Evolutionary conservation across 2,888 invertebrate genomes (phyloP), one percentile per base, ranked within the genome.

Genomic region (Drosophila mettleri): DNA sequence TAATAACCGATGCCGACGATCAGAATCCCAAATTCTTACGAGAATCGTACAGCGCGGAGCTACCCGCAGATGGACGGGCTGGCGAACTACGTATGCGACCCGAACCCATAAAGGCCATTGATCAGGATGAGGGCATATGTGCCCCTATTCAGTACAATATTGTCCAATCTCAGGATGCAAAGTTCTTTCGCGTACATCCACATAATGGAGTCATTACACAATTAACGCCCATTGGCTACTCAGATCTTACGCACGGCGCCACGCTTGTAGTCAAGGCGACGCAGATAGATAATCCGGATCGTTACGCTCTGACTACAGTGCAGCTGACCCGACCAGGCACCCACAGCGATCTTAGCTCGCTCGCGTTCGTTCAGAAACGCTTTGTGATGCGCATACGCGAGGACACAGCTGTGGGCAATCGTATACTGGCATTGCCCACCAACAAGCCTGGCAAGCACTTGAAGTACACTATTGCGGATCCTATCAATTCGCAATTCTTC

Each of bases 1-100:
- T 95, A 70, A 95, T 98, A 43, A 94, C 97, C 22, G 98, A 98
- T 91, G 97, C 97, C 0, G 98, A 98, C 88, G 98, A 98, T 92
- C 97, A 98, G 93, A 98, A 98, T 93, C 98, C 98, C 0, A 94
- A 94, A 83, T 98, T 97, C 90, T 89, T 94, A 9, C 94, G 95
- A 69, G 96, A 97, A 46, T 94, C 96, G 70, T 97, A 96, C 89
- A 94, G 94, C 41, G 95, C 96, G 0, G 92, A 94, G 8, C 86
- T 98, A 58, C 95, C 96, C 0, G 93, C 94, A 9, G 93, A 94
- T 53, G 94, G 90, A 0, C 82, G 89, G 4, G 89, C 91, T 0
- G 91, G 94, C 0, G 92, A 94, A 36, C 91, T 98, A 41, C 93
- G 93, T 64, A 94, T 96, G 27, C 94, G 94, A 10, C 97, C 97